Conservation (phyloP, 1,140 invertebrate species). For the Lasaia peninsularis region DNA sequence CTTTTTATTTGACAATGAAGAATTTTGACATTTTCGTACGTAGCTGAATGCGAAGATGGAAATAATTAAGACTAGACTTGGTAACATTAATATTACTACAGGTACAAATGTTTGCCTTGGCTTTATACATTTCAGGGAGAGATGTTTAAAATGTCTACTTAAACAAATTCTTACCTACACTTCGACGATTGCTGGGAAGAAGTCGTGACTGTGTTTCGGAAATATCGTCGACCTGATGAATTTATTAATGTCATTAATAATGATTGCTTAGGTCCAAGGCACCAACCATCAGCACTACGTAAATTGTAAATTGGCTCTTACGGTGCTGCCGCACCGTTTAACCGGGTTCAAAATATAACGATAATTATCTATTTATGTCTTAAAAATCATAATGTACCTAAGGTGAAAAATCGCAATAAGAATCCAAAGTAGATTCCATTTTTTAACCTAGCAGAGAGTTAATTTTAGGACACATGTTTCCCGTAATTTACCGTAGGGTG, state of each 20-base stretch:
- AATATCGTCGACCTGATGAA: not conserved
- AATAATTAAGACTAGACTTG: not conserved
- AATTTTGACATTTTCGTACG: not conserved
- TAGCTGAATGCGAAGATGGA: not conserved
- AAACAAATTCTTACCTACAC: too few relatives aligned
- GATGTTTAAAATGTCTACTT: too few relatives aligned
- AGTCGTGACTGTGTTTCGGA: not conserved
- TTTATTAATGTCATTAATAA: slow-evolving; percentile 4
- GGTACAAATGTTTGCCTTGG: not conserved
- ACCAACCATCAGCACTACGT: not conserved
- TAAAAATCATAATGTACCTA: slow-evolving; percentile 2
- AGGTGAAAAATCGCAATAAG: slow-evolving; percentile 10
- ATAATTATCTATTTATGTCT: not conserved
- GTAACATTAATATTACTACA: not conserved
- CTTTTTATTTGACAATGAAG: slow-evolving; percentile 1
- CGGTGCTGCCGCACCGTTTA: not conserved
- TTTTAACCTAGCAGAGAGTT: not conserved
- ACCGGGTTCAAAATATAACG: slow-evolving; percentile 1
- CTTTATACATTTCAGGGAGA: not conserved
- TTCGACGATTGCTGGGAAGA: too few relatives aligned
- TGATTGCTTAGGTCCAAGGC: not conserved
- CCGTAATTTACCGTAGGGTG: not conserved
- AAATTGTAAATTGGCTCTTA: not conserved
- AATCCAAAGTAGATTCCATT: slow-evolving; percentile 12
- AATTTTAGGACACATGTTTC: slow-evolving; percentile 8